Evolutionary conservation across 2,888 invertebrate species (phyloP).

Genomic region (Eupithecia centaureata): DNA sequence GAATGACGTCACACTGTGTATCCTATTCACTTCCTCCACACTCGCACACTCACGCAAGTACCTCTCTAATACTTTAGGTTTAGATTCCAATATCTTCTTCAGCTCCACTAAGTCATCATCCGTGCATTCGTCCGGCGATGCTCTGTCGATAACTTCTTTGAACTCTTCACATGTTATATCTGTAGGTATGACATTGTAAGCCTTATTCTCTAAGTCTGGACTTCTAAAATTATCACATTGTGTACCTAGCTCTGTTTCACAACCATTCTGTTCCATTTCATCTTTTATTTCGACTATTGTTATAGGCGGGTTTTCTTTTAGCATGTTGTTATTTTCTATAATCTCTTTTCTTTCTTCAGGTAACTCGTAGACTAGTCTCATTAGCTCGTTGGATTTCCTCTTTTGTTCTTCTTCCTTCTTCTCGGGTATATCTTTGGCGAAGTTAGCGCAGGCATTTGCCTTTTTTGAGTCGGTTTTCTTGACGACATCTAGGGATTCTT

Average conservation of each 20-base stretch:
- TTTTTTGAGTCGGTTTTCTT: slow-evolving; percentile 70
- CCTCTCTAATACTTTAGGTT: slow-evolving; percentile 88
- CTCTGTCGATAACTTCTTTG: slow-evolving; percentile 71
- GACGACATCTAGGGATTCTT: slow-evolving; percentile 74
- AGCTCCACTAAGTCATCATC: slow-evolving; percentile 75
- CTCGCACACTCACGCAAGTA: slow-evolving; percentile 91
- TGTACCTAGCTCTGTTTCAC: slow-evolving; percentile 68
- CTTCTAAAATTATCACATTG: slow-evolving; percentile 70
- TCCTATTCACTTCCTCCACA: slow-evolving; percentile 85
- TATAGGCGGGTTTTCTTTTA: slow-evolving; percentile 78
- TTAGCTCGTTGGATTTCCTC: slow-evolving; percentile 69
- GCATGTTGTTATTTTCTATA: slow-evolving; percentile 73
- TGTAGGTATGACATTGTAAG: slow-evolving; percentile 68
- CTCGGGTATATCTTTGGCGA: slow-evolving; percentile 61
- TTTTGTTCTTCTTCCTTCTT: slow-evolving; percentile 63
- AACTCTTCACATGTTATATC: slow-evolving; percentile 72
- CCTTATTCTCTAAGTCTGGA: slow-evolving; percentile 74
- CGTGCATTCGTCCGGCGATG: slow-evolving; percentile 71
- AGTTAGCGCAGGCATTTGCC: slow-evolving; percentile 63
- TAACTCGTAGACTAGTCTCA: slow-evolving; percentile 79
- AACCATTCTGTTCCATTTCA: slow-evolving; percentile 76
- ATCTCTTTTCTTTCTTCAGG: slow-evolving; percentile 69
- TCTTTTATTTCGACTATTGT: slow-evolving; percentile 71
- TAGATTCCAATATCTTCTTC: slow-evolving; percentile 72
- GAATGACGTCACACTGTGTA: slow-evolving; percentile 84